phyloP scores from a whole-genome alignment of 2,888 invertebrate genomes.

The Odiellus spinosus region DNA sequence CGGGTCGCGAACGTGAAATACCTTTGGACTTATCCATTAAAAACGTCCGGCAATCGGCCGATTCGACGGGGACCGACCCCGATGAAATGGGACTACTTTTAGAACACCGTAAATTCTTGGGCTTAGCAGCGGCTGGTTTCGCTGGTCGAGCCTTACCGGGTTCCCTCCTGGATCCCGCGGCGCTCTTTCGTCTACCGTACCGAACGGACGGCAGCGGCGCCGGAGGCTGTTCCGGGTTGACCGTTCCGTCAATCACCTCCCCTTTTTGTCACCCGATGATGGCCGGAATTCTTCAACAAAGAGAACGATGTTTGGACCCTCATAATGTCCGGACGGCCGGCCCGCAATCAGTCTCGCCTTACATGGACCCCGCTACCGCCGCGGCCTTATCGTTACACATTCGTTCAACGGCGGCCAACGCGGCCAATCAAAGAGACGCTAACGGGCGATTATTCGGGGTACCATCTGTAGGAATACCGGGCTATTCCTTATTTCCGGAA shows the following conservation, averaged over 20 bases:
- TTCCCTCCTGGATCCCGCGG: conserved; percentile 11
- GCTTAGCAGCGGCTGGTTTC: conserved; percentile 8
- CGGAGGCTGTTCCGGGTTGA: background rate
- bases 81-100: conserved; percentile 14
- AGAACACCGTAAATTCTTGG: conserved; percentile 18
- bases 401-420: conserved; percentile 7
- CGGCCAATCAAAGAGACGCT: conserved; percentile 9
- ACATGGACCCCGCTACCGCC: conserved; percentile 13
- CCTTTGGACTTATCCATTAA: conserved; percentile 76
- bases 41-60: conserved; percentile 71
- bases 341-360: conserved; percentile 7
- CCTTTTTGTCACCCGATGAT: conserved; percentile 15
- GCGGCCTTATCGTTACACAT: conserved; percentile 11
- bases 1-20: conserved; percentile 41
- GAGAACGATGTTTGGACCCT: conserved; percentile 6
- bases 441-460: conserved; percentile 10
- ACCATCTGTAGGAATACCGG: conserved; percentile 13
- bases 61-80: conserved; percentile 45
- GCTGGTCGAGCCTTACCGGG: background rate
- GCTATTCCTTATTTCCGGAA: conserved; percentile 14
- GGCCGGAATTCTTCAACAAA: conserved; percentile 11
- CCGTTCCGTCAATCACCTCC: conserved; percentile 7
- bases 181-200: conserved; percentile 11
- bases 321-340: conserved; percentile 9
- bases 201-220: conserved; percentile 5